Percentiles rank a stretch among this genome's conserved stretches.
Evolutionary conservation across 2,888 invertebrate species (phyloP).

Genomic region (Subacronicta megacephala): DNA sequence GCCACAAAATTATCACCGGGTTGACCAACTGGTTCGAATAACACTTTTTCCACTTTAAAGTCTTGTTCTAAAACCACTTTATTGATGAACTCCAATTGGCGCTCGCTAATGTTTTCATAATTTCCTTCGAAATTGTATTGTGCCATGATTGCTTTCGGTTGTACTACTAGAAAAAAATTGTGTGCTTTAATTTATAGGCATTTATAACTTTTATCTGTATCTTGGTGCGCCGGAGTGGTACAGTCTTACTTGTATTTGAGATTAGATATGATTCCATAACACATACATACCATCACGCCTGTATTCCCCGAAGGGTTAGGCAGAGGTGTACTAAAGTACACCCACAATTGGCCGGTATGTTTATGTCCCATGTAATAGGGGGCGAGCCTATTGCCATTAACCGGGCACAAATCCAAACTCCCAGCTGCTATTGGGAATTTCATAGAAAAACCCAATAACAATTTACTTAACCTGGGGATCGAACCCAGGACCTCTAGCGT

Average conservation of each 20-base stretch:
- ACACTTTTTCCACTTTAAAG: constrained; percentile 55
- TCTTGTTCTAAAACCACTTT: constrained; percentile 62
- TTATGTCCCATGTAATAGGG: no score
- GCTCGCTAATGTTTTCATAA: constrained; percentile 45
- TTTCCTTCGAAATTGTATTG: constrained; percentile 63
- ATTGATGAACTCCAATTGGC: constrained; percentile 62
- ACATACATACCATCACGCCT: no score
- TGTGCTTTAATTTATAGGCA: constrained; percentile 20
- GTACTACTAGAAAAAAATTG: constrained; percentile 7
- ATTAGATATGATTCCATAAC: constrained; percentile 5
- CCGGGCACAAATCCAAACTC: no score
- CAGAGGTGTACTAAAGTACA: no score
- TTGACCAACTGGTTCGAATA: constrained; percentile 59
- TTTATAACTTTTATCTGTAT: background rate
- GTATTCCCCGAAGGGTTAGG: no score
- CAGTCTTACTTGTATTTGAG: constrained; percentile 6
- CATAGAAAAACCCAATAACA: no score
- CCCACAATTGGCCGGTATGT: no score
- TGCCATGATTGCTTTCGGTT: constrained; percentile 39
- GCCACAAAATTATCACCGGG: constrained; percentile 66
- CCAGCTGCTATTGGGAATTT: no score
- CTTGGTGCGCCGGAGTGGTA: background rate
- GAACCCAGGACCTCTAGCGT: no score
- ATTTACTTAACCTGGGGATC: no score
- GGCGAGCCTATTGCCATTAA: no score